These are phyloP conservation scores for Rhabdornis inornatus DNA, from an alignment of 2,113 vertebrate genomes.

Conservation along the genomic window DNA sequence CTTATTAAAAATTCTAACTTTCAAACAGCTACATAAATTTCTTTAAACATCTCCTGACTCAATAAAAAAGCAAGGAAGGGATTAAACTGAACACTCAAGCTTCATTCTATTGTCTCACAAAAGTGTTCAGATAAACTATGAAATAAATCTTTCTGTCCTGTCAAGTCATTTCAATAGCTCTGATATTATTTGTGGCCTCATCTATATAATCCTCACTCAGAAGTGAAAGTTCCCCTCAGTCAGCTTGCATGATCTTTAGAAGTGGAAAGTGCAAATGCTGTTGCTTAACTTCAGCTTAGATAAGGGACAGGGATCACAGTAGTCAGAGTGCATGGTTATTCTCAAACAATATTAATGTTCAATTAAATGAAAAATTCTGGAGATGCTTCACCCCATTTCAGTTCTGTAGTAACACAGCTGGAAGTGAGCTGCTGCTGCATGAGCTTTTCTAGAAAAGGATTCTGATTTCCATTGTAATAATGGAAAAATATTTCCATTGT, in stretches of 20 bases:
- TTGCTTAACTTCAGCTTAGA: neutral
- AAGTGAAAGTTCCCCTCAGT: slow-evolving; percentile 12
- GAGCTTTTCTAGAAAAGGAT: neutral
- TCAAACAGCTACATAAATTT: slow-evolving; percentile 68
- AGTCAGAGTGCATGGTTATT: neutral
- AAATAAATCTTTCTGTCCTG: slow-evolving; percentile 71
- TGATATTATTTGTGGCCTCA: slow-evolving; percentile 64
- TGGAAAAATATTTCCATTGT: neutral
- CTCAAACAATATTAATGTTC: neutral
- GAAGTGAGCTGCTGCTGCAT: neutral
- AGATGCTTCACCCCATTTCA: neutral
- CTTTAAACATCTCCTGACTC: slow-evolving; percentile 62
- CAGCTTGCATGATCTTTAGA: neutral
- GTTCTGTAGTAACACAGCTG: neutral
- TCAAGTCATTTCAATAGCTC: slow-evolving; percentile 60
- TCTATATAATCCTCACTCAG: slow-evolving; percentile 30
- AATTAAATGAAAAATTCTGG: neutral
- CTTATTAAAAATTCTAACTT: slow-evolving; percentile 73
- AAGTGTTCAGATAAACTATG: slow-evolving; percentile 62
- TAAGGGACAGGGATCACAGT: neutral
- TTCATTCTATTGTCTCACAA: slow-evolving; percentile 57
- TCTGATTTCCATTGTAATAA: neutral
- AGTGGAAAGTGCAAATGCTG: slow-evolving; percentile 26
- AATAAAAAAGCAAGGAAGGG: slow-evolving; percentile 59
- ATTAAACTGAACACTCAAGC: slow-evolving; percentile 57